phyloP scores from a whole-genome alignment of 1,140 invertebrate genomes.

The Drosophila ogumai region DNA sequence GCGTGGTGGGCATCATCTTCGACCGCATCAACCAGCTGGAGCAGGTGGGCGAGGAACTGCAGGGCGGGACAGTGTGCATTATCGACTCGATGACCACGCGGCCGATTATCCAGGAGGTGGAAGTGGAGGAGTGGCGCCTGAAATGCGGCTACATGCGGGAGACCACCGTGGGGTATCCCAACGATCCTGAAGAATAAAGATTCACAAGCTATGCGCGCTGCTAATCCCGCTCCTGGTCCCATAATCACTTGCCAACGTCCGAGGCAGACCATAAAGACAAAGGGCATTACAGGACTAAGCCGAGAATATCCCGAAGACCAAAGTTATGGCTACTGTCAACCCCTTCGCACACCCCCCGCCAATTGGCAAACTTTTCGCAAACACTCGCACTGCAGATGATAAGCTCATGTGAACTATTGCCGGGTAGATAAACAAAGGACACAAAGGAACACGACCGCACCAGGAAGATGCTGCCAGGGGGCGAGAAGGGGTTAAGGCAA shows the following conservation, averaged over 20 bases:
- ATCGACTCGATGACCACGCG: constrained; percentile 48
- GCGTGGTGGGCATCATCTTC: constrained; percentile 48
- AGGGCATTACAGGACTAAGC: constrained; percentile 77
- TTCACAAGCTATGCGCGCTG: constrained; percentile 36
- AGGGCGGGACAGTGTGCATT: constrained; percentile 35
- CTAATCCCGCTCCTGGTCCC: constrained; percentile 37
- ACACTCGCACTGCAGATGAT: constrained; percentile 66
- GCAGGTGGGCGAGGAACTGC: constrained; percentile 42
- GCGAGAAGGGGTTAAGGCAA: constrained; percentile 24
- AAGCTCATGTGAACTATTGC: constrained; percentile 84
- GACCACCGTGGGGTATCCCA: background rate
- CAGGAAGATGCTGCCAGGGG: background rate
- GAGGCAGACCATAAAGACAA: constrained; percentile 51
- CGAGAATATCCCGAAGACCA: constrained; percentile 72
- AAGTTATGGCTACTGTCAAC: constrained; percentile 55
- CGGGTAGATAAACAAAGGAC: constrained; percentile 74
- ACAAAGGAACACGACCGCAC: constrained; percentile 1
- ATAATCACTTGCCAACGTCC: constrained; percentile 54
- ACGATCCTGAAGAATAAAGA: constrained; percentile 8
- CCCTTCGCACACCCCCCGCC: constrained; percentile 58
- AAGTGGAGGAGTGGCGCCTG: constrained; percentile 28
- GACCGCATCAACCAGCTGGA: constrained; percentile 61
- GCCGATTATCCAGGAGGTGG: constrained; percentile 3
- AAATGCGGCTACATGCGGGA: constrained; percentile 32
- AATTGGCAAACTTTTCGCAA: constrained; percentile 74